These are phyloP conservation scores for Meda fulgida DNA, from an alignment of 2,797 vertebrate genomes.

Conservation along the genomic window DNA sequence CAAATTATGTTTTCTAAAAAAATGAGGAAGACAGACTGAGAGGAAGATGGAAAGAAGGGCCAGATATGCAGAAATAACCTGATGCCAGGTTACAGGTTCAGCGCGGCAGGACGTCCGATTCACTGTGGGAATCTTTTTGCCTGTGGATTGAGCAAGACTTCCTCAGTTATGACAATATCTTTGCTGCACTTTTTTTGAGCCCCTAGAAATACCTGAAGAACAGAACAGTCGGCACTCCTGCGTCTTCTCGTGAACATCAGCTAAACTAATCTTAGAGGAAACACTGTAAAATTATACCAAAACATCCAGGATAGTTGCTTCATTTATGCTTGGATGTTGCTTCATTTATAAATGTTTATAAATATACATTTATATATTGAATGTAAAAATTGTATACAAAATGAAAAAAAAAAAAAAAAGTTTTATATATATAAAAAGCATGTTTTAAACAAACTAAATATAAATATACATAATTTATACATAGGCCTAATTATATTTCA, in stretches of 20 bases:
- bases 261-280: not conserved
- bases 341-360: too few species aligned
- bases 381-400: not conserved
- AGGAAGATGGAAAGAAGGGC: not conserved
- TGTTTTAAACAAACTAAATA: too few species aligned
- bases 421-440: too few species aligned
- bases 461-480: too few species aligned
- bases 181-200: not conserved
- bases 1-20: not conserved
- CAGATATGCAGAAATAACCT: not conserved
- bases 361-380: too few species aligned
- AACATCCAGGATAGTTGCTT: not conserved
- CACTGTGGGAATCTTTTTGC: constrained; percentile 5
- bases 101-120: not conserved
- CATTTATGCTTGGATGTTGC: too few species aligned
- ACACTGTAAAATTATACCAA: constrained; percentile 5
- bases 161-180: not conserved
- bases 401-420: too few species aligned
- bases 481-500: too few species aligned
- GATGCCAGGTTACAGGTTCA: not conserved
- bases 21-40: not conserved
- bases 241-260: not conserved
- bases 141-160: not conserved
- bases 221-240: not conserved
- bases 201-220: not conserved